A percentile compares a stretch with the other conserved stretches of the same genome.
These are phyloP conservation scores for Coccyzus lansbergi DNA, from an alignment of 2,797 vertebrate species.

Conservation along the genomic window DNA sequence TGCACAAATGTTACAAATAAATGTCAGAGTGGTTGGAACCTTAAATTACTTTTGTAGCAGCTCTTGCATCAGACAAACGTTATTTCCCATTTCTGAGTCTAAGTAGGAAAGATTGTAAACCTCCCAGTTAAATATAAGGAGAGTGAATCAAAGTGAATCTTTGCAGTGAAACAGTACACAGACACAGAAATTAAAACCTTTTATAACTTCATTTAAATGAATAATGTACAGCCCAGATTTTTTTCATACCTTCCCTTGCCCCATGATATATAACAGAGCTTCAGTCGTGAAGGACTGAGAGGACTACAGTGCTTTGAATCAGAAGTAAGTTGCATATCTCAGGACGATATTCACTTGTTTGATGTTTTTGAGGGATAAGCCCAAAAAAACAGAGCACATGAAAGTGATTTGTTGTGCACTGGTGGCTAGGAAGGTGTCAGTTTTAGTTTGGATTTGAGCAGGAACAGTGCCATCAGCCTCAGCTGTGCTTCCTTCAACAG, in stretches of 20 bases:
- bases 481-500: background rate
- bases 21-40: background rate
- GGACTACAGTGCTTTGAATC: background rate
- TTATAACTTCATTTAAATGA: slow-evolving; percentile 33
- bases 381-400: rapidly evolving
- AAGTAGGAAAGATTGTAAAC: slow-evolving; percentile 25
- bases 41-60: slow-evolving; percentile 41
- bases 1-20: slow-evolving; percentile 44
- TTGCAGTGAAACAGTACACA: slow-evolving; percentile 15
- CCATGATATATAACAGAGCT: background rate
- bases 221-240: background rate
- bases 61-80: slow-evolving; percentile 20
- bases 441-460: background rate
- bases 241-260: background rate
- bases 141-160: slow-evolving; percentile 14
- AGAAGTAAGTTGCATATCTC: background rate
- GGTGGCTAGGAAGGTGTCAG: background rate
- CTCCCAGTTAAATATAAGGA: slow-evolving; percentile 52
- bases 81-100: slow-evolving; percentile 42
- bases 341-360: background rate
- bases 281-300: background rate
- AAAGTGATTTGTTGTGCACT: rapidly evolving
- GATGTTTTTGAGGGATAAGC: background rate
- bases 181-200: slow-evolving; percentile 49
- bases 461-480: too few species aligned